Percentiles rank a stretch among this genome's conserved stretches.
phyloP scores from a whole-genome alignment of 2,888 invertebrate species.

The Apotomis turbidana region DNA sequence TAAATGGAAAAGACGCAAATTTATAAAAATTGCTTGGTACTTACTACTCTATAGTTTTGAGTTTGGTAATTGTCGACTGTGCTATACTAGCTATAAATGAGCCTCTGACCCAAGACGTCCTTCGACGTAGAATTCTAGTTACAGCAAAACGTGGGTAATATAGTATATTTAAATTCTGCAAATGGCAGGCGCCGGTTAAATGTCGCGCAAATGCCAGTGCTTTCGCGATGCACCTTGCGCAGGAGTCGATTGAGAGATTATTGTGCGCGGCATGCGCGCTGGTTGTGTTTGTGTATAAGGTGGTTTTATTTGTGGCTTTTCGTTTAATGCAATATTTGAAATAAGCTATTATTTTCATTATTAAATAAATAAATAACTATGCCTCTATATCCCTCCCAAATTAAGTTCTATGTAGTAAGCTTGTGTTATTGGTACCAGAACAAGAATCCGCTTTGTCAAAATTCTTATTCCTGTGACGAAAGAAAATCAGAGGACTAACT shows the following conservation, averaged over 20 bases:
- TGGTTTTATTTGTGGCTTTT: not conserved
- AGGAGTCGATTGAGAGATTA: conserved; percentile 36
- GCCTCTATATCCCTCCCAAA: too few species aligned
- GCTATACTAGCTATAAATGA: too few species aligned
- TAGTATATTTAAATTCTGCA: conserved; percentile 25
- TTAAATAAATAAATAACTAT: too few species aligned
- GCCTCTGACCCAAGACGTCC: not conserved
- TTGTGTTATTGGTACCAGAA: too few species aligned
- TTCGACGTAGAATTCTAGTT: not conserved
- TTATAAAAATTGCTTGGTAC: not conserved
- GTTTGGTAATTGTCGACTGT: not conserved
- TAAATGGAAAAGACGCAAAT: too few species aligned
- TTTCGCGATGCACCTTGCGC: conserved; percentile 38
- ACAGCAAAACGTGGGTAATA: conserved; percentile 7
- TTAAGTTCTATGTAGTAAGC: too few species aligned
- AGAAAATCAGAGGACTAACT: too few species aligned
- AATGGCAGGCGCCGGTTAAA: conserved; percentile 30
- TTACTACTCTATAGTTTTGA: not conserved
- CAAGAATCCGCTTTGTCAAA: too few species aligned
- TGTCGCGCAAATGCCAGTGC: conserved; percentile 36
- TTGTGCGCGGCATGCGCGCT: not conserved
- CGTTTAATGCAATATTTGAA: too few species aligned
- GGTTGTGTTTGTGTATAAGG: not conserved
- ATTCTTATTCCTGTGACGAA: too few species aligned
- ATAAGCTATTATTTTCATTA: too few species aligned